Percentiles rank a stretch among this genome's conserved stretches.
These are phyloP conservation scores for Ceraclea dissimilis DNA, from an alignment of 2,888 invertebrate genomes.

Conservation along the genomic window DNA sequence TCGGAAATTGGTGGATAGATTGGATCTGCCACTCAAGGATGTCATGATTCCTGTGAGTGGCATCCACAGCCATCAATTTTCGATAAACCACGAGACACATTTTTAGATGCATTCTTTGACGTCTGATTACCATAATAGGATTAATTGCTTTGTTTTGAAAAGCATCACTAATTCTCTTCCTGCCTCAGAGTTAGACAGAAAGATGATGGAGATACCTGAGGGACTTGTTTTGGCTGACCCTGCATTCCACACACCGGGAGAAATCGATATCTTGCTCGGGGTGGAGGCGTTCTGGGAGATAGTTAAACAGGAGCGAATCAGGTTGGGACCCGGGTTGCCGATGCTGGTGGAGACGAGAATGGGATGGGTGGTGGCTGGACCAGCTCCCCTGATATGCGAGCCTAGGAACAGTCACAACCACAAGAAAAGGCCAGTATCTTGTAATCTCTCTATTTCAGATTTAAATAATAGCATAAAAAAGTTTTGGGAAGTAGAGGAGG, in stretches of 20 bases:
- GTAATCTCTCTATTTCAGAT: not conserved
- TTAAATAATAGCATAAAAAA: not conserved
- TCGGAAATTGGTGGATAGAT: not conserved
- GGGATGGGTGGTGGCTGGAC: not conserved
- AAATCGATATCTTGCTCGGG: not conserved
- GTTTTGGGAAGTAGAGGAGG: not conserved
- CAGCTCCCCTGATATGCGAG: not conserved
- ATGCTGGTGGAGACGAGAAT: not conserved
- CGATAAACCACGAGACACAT: too few relatives aligned
- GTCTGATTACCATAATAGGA: too few relatives aligned
- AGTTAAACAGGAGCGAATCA: not conserved
- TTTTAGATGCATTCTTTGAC: too few relatives aligned
- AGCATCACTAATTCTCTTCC: not conserved
- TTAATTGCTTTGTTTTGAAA: not conserved
- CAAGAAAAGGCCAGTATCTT: not conserved
- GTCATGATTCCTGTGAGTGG: not conserved
- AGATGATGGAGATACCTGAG: not conserved
- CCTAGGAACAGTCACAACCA: not conserved
- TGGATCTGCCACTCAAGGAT: not conserved
- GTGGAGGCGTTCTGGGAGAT: not conserved
- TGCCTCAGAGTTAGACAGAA: not conserved
- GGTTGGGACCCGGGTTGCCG: not conserved
- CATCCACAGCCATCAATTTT: not conserved
- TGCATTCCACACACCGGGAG: not conserved
- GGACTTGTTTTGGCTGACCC: not conserved